Base-by-base conservation (phyloP, 2,888 invertebrate genomes). In the Chrysopilus asiliformis region DNA sequence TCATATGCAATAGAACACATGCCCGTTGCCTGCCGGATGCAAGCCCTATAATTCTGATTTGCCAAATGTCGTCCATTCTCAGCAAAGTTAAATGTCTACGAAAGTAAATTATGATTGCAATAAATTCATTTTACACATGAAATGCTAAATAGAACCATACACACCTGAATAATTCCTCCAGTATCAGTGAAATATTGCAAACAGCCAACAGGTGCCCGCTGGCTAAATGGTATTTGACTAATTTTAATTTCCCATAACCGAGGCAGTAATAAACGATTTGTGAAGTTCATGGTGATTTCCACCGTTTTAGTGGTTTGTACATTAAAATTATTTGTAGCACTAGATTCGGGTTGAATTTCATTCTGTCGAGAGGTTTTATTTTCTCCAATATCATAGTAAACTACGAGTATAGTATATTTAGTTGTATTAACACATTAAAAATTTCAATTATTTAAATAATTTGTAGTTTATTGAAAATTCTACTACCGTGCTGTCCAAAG, bases 401-500 rank as follows among this genome's bases (percentile, higher is more conserved):
- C 63, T 64, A 26, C 1, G 37, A 34, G 24, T n/a, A n/a, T n/a
- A n/a, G n/a, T n/a, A n/a, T n/a, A n/a, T n/a, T n/a, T n/a, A 30
- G 12, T 10, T n/a, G n/a, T n/a, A n/a, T n/a, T n/a, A n/a, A n/a
- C n/a, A n/a, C n/a, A n/a, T n/a, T n/a, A n/a, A 22, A 22, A 22
- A 22, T 22, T 22, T 22, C 22, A 8, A 22, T 10, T 8, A 22
- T 22, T 22, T 10, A 22, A n/a, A n/a, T n/a, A n/a, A n/a, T n/a
- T n/a, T n/a, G n/a, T n/a, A n/a, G n/a, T n/a, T n/a, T n/a, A n/a
- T n/a, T n/a, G n/a, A n/a, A n/a, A n/a, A n/a, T 25, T n/a, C n/a
- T n/a, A n/a, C 70, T 59, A 85, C 86, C 68, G 49, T 86, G 86
- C 49, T 86, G 86, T 10, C 83, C 84, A 51, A 79, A 83, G 53